Evolutionary conservation across 2,113 vertebrate species (phyloP), one percentile per base, ranked within the genome.

Genomic region (Girardinichthys multiradiatus): DNA sequence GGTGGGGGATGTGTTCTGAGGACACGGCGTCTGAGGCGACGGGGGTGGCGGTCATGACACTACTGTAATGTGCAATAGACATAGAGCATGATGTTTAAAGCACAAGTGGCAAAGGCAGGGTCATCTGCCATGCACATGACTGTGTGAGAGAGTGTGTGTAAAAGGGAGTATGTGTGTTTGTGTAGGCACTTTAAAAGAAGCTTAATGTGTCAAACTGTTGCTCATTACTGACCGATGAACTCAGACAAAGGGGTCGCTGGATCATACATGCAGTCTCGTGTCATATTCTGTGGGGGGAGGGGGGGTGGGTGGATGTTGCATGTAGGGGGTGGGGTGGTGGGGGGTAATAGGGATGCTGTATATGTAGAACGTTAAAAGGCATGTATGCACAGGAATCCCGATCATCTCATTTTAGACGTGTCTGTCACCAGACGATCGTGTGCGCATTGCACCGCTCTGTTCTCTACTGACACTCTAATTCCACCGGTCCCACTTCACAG

Each of bases 221-320:
- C 70, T 81, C 78, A 74, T 77, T 70, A 37, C 82, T 88, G 86
- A 86, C 84, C 84, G 19, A 73, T 86, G 78, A 84, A 83, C 65
- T 67, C 82, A 89, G 90, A 92, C 91, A 91, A 92, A 91, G 89
- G 81, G 82, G 84, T 37, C 70, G 77, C 66, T 73, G 27, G 76
- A 89, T 91, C 86, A 85, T 89, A 87, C 80, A 77, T 89, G 84
- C 74, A 51, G 74, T 71, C 81, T 87, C 33, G 64, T 84, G 84
- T 77, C 85, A 75, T 80, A 31, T 69, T 78, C 26, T 29, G 17
- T 65, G 72, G 1, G 28, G 63, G 71, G 70, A 14, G 74, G 45
- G 31, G 2, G 64, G 64, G 71, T 3, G 28, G 4, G 77, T 31
- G 70, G 31, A 67, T 13, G 76, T 15, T 37, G n/a, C 2, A 58